phyloP scores from a whole-genome alignment of 2,113 vertebrate genomes.

The Lethenteron reissneri region DNA sequence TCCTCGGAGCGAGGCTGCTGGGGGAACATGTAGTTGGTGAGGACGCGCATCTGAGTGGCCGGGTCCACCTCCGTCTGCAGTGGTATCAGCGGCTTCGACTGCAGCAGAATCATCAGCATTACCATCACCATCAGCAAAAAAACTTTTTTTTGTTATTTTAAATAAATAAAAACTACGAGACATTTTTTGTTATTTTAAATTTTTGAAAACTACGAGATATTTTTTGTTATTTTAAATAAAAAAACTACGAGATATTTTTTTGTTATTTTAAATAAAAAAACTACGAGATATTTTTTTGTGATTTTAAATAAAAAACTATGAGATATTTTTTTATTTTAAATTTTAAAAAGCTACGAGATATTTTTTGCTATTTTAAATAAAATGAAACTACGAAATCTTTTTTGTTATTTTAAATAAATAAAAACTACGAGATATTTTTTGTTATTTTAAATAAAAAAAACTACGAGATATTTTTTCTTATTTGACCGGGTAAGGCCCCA shows the following conservation, averaged over 20 bases:
- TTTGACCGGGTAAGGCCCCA: slow-evolving; percentile 4
- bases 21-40: slow-evolving; percentile 94
- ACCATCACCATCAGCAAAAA: too few species aligned
- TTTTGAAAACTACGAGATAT: neutral
- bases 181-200: too few species aligned
- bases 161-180: too few species aligned
- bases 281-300: neutral
- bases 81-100: slow-evolving; percentile 95
- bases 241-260: slow-evolving; percentile 12
- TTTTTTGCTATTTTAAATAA: neutral
- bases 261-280: neutral
- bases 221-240: neutral
- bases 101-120: slow-evolving; percentile 10
- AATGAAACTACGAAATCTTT: neutral
- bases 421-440: neutral
- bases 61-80: slow-evolving; percentile 67
- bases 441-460: too few species aligned
- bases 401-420: slow-evolving; percentile 10
- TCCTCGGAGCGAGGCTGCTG: slow-evolving; percentile 75
- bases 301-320: too few species aligned
- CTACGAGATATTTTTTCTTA: neutral
- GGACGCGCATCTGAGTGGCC: slow-evolving; percentile 53
- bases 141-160: too few species aligned
- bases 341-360: slow-evolving; percentile 11
- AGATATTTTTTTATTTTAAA: neutral